Conservation (phyloP, 2,113 vertebrate species). For the Limnothrissa miodon region DNA sequence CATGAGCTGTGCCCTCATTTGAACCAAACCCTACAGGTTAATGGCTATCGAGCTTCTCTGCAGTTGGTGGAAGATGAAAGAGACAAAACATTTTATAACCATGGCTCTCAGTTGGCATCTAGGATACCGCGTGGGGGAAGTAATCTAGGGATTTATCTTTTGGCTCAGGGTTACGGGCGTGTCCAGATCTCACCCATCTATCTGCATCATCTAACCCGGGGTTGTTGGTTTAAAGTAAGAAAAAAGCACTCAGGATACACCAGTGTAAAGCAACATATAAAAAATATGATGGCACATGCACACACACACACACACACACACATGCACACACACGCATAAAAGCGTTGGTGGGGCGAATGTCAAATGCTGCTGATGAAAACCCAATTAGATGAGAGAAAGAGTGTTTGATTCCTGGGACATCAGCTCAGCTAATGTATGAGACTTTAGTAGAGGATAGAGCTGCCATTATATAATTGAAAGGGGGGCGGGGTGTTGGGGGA, state of each 20-base stretch:
- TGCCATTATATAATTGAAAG: slow-evolving; percentile 78
- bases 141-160: background rate
- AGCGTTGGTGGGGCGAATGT: slow-evolving; percentile 50
- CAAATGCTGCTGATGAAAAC: slow-evolving; percentile 71
- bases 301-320: slow-evolving; percentile 36
- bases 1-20: background rate
- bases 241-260: background rate
- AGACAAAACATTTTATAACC: background rate
- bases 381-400: slow-evolving; percentile 67
- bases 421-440: slow-evolving; percentile 62
- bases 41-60: background rate
- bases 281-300: slow-evolving; percentile 29
- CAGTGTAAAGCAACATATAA: background rate
- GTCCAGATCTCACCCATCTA: background rate
- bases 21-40: slow-evolving; percentile 21
- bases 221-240: background rate
- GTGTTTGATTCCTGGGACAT: slow-evolving; percentile 57
- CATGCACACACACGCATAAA: slow-evolving; percentile 25
- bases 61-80: background rate
- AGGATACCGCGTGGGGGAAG: background rate
- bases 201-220: background rate
- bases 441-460: slow-evolving; percentile 69
- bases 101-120: background rate
- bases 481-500: slow-evolving; percentile 51
- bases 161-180: background rate